phyloP scores from a whole-genome alignment of 2,888 invertebrate genomes.

The Oligia fasciuncula region DNA sequence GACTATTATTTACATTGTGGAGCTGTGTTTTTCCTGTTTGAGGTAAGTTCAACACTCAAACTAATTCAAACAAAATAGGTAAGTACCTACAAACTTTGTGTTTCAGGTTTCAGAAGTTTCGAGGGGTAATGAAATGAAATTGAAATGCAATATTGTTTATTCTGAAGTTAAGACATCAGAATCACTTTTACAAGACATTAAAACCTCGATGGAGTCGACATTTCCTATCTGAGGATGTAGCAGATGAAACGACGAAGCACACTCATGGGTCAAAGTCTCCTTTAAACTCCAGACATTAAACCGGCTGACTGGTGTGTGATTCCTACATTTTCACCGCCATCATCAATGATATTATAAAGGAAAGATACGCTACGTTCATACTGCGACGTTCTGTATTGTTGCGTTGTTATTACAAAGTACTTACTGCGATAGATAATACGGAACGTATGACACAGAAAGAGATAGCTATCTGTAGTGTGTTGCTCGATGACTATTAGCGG shows the following conservation, averaged over 20 bases:
- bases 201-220: neutral
- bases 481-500: too few species aligned
- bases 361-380: too few species aligned
- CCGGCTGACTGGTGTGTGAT: neutral
- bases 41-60: neutral
- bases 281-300: neutral
- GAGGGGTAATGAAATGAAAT: neutral
- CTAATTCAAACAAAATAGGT: neutral
- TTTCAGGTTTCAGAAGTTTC: neutral
- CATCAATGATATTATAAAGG: too few species aligned
- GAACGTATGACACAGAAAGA: too few species aligned
- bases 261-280: neutral
- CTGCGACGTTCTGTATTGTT: too few species aligned
- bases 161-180: neutral
- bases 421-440: too few species aligned
- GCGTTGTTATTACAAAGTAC: too few species aligned
- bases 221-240: too few species aligned
- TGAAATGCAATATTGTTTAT: neutral
- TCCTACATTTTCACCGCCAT: neutral
- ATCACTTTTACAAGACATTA: neutral
- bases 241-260: neutral
- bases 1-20: neutral
- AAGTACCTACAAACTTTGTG: neutral
- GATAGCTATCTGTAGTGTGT: too few species aligned
- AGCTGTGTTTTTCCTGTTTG: slow-evolving; percentile 11